Conservation (phyloP, 1,140 invertebrate genomes). For the Chironomus tepperi region DNA sequence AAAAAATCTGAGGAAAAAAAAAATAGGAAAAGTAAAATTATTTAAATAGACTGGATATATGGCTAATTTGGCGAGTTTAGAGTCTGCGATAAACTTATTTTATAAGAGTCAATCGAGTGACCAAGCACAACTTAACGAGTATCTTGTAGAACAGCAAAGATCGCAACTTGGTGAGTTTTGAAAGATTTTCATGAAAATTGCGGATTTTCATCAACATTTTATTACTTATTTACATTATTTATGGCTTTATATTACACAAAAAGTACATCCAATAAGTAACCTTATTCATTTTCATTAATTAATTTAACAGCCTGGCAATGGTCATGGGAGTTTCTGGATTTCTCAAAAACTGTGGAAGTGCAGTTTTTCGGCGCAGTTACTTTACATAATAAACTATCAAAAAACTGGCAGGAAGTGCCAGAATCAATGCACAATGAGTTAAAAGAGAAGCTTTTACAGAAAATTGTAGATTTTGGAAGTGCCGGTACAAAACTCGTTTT, state of each 20-base stretch:
- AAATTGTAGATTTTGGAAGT: conserved; percentile 58
- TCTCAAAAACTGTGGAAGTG: conserved; percentile 62
- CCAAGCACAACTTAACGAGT: conserved; percentile 4
- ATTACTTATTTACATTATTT: not conserved
- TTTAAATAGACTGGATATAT: not conserved
- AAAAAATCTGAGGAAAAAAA: too few relatives aligned
- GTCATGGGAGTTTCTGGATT: not conserved
- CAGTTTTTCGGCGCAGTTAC: conserved; percentile 90
- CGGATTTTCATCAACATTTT: not conserved
- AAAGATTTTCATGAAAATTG: not conserved
- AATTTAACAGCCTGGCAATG: conserved; percentile 9
- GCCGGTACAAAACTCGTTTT: conserved; percentile 74
- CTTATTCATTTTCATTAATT: not conserved
- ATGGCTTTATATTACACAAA: not conserved
- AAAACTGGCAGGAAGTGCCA: conserved; percentile 78
- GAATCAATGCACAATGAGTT: conserved; percentile 62
- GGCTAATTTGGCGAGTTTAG: not conserved
- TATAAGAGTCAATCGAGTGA: conserved; percentile 5
- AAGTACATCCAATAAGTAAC: too few relatives aligned
- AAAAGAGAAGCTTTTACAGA: conserved; percentile 63
- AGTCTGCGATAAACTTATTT: not conserved
- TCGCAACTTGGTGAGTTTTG: not conserved
- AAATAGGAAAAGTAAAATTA: too few relatives aligned
- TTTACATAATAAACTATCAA: conserved; percentile 75
- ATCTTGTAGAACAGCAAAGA: not conserved